Base-by-base conservation (phyloP, 1,140 invertebrate species). In the Rhyzopertha dominica region DNA sequence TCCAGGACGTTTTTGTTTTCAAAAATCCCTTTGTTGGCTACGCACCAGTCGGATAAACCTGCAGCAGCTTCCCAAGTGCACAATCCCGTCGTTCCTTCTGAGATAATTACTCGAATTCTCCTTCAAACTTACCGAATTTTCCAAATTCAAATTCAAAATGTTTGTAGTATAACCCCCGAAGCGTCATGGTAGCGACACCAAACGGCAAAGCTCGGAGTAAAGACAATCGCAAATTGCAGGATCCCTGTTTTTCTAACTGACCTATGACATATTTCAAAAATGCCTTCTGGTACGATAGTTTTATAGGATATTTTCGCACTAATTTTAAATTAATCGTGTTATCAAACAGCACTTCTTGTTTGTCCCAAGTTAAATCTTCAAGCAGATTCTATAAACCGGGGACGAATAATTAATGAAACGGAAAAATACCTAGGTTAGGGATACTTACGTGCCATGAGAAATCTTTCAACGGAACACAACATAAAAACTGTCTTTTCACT, bases 31-130 rank as follows among this genome's bases (percentile, higher is more conserved):
- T 55, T 63, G 48, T 76, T 68, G 37, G 44, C 38, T 13, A 67
- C 46, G 37, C 71, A 75, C 74, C 74, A 77, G 48, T 75, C 67
- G 22, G 68, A 67, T 41, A 77, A 57, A 35, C 59, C 61, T 40
- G 65, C 56, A 18, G 67, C 63, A 17, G 71, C 73, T 71, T 43
- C 31, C 46, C 46, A 48, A 16, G 23, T 43, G 12, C 46, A 42
- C 20, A 48, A 34, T 14, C 46, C 46, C 10, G 46, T 48, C 2
- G 46, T 48, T 4, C 46, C 46, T 37, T 43, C 32, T 8, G 39
- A 43, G 18, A 48, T 48, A n/a, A 48, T n/a, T 42, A 37, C 20
- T 42, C 4, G 39, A 9, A 23, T 30, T 43, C 30, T 48, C 74
- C 47, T 68, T 54, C 18, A 77, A 51, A 13, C 59, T 72, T 23